phyloP scores from a whole-genome alignment of 2,888 invertebrate species.

The Hartigia nigra region DNA sequence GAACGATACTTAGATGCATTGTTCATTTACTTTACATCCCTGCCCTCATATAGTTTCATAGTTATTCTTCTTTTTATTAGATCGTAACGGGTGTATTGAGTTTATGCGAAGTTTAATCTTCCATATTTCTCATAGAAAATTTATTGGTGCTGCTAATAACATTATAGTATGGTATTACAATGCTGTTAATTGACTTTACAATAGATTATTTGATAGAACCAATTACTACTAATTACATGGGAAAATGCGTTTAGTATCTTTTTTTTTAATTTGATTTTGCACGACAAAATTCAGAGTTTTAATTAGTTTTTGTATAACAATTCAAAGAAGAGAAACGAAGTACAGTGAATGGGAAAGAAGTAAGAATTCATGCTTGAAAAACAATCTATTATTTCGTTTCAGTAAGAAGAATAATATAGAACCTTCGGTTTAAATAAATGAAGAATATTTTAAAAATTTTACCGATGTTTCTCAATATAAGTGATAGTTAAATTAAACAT shows the following conservation, averaged over 20 bases:
- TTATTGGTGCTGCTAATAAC: neutral
- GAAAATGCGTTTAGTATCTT: neutral
- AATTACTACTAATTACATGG: neutral
- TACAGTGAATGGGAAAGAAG: neutral
- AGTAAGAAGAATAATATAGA: neutral
- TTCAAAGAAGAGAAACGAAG: neutral
- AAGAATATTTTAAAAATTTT: neutral
- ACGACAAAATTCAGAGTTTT: neutral
- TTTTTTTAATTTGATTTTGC: neutral
- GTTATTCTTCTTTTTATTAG: neutral
- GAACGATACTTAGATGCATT: neutral
- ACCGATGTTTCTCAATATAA: neutral
- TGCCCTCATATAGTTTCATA: neutral
- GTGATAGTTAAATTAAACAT: neutral
- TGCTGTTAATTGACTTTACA: neutral
- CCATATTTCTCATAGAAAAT: neutral
- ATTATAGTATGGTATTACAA: neutral
- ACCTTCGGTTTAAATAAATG: neutral
- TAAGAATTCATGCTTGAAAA: neutral
- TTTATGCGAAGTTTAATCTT: neutral
- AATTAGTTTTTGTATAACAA: neutral
- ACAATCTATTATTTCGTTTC: neutral
- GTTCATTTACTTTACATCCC: neutral
- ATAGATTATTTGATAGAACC: neutral
- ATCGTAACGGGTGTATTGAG: neutral